Evolutionary conservation across 2,888 invertebrate species (phyloP).

Genomic region (Ectemnius continuus): DNA sequence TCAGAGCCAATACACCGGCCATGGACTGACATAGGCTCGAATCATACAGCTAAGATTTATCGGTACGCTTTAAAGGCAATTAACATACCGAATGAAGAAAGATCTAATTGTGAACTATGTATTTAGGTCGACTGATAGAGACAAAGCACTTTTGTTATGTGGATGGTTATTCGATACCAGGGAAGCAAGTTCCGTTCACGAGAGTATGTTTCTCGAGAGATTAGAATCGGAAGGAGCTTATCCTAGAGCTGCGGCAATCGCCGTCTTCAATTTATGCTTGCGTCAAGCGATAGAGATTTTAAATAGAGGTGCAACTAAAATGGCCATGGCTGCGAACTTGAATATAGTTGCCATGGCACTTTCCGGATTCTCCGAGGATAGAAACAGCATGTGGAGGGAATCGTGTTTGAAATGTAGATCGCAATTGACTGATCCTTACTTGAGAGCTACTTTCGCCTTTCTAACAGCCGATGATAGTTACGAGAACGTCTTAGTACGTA

Average conservation of each 20-base stretch:
- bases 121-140: conserved; percentile 82
- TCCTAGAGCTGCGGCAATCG: conserved; percentile 93
- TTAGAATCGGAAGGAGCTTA: conserved; percentile 87
- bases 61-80: conserved; percentile 69
- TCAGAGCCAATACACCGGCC: conserved; percentile 83
- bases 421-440: conserved; percentile 92
- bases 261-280: conserved; percentile 93
- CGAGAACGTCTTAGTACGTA: conserved; percentile 86
- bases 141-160: conserved; percentile 90
- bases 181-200: conserved; percentile 80
- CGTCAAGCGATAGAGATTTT: conserved; percentile 91
- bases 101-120: neutral
- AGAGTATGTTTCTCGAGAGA: conserved; percentile 81
- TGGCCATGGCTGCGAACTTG: conserved; percentile 76
- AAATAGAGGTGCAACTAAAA: conserved; percentile 83
- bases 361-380: conserved; percentile 92
- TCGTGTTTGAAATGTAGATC: conserved; percentile 86
- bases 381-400: conserved; percentile 88
- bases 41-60: conserved; percentile 80
- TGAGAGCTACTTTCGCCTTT: conserved; percentile 94
- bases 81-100: neutral
- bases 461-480: conserved; percentile 89
- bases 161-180: conserved; percentile 91
- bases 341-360: conserved; percentile 88
- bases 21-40: conserved; percentile 83